Conservation (phyloP, 2,797 vertebrate genomes). For the Ara ararauna region DNA sequence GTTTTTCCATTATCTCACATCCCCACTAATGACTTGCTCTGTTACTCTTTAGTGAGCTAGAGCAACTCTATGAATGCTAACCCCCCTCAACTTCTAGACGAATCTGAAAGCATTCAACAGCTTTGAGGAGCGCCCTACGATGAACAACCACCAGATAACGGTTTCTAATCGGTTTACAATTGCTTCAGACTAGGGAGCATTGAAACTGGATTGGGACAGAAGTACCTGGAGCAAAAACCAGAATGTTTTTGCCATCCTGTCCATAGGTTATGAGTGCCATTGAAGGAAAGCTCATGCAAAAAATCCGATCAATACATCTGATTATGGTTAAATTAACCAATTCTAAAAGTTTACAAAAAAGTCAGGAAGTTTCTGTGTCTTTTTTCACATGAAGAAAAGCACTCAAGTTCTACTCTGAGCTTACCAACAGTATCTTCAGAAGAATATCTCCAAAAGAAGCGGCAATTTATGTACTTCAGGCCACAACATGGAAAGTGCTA, state of each 20-base stretch:
- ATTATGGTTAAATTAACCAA: not conserved
- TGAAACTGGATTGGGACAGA: not conserved
- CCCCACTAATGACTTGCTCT: not conserved
- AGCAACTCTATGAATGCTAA: not conserved
- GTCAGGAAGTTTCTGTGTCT: not conserved
- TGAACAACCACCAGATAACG: not conserved
- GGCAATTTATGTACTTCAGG: not conserved
- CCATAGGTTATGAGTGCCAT: not conserved
- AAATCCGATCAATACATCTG: not conserved
- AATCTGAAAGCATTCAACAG: not conserved
- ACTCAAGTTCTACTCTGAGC: not conserved
- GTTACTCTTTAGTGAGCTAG: not conserved
- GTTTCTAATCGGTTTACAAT: not conserved
- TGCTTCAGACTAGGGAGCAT: not conserved
- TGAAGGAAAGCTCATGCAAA: not conserved
- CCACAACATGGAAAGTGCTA: not conserved
- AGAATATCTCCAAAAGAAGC: not conserved
- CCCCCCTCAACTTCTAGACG: not conserved
- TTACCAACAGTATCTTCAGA: not conserved
- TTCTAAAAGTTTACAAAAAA: not conserved
- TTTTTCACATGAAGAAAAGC: not conserved
- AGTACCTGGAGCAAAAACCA: not conserved
- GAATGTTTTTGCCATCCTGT: not conserved
- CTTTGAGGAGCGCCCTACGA: not conserved
- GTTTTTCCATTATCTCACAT: not conserved